Evolutionary conservation across 2,888 invertebrate genomes (phyloP).

Genomic region (Scaptomyza reducta): DNA sequence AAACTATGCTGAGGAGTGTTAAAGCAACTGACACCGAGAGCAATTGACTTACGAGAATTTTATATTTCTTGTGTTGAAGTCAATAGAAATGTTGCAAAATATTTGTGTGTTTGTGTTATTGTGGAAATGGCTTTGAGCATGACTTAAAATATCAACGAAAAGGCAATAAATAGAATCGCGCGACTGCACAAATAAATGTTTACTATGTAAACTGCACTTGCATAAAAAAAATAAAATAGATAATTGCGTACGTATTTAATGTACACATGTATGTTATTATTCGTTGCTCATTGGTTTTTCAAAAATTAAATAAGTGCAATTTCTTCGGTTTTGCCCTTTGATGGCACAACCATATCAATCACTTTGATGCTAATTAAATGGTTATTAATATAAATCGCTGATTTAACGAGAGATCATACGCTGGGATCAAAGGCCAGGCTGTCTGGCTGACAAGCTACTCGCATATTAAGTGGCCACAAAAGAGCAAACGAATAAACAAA

Average conservation of each 20-base stretch:
- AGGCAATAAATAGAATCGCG: slow-evolving; percentile 1
- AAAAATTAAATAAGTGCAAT: neutral
- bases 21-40: slow-evolving; percentile 2
- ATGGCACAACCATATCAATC: slow-evolving; percentile 52
- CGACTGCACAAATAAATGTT: neutral
- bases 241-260: neutral
- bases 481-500: slow-evolving; percentile 1
- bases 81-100: slow-evolving; percentile 64
- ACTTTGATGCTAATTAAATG: slow-evolving; percentile 63
- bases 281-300: neutral
- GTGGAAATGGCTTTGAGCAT: slow-evolving; percentile 1
- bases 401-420: slow-evolving; percentile 40
- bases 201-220: neutral
- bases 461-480: slow-evolving; percentile 5
- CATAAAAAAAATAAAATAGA: neutral
- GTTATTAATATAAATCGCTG: slow-evolving; percentile 53
- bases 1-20: slow-evolving; percentile 25
- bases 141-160: slow-evolving; percentile 7
- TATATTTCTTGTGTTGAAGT: slow-evolving; percentile 21
- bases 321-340: slow-evolving; percentile 28
- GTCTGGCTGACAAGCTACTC: slow-evolving; percentile 44
- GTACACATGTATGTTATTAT: neutral
- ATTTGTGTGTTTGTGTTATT: slow-evolving; percentile 22
- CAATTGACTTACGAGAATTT: slow-evolving; percentile 8
- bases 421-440: slow-evolving; percentile 31